phyloP scores from a whole-genome alignment of 1,140 invertebrate species.

The Drosophila lowei region DNA sequence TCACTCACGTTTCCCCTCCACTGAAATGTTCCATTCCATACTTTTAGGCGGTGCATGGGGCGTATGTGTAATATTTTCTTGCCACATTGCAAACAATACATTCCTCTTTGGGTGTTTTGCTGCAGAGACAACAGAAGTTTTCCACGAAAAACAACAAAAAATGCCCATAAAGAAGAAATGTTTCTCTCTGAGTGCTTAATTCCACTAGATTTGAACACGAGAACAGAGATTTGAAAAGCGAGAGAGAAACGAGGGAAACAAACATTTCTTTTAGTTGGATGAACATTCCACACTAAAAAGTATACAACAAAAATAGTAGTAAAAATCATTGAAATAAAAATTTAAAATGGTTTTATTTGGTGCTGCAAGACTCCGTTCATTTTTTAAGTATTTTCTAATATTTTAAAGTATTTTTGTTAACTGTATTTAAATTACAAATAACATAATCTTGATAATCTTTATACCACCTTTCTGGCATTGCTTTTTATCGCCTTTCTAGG shows the following conservation, averaged over 20 bases:
- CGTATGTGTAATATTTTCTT: conserved; percentile 50
- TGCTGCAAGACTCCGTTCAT: too few relatives aligned
- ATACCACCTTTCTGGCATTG: too few relatives aligned
- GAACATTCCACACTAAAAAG: conserved; percentile 3
- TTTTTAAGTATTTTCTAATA: too few relatives aligned
- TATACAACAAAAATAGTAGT: neutral
- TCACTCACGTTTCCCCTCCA: conserved; percentile 16
- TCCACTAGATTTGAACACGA: conserved; percentile 46
- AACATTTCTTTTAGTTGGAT: conserved; percentile 35
- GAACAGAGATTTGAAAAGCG: conserved; percentile 19
- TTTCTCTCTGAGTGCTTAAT: conserved; percentile 24
- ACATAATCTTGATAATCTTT: too few relatives aligned
- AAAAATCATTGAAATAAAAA: neutral
- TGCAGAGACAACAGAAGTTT: conserved; percentile 33
- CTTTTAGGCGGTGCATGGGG: conserved; percentile 43
- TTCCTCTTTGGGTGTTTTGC: conserved; percentile 13
- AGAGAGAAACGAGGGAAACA: conserved; percentile 15
- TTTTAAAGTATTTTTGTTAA: neutral
- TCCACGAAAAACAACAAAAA: neutral
- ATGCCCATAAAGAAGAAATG: conserved; percentile 10
- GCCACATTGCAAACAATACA: conserved; percentile 35
- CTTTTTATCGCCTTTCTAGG: too few relatives aligned
- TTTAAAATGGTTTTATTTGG: too few relatives aligned
- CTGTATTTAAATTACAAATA: too few relatives aligned
- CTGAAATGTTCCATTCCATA: conserved; percentile 27